Evolutionary conservation across 2,797 vertebrate genomes (phyloP), one percentile per base, ranked within the genome.

Genomic region (Steatocranus sp.): DNA sequence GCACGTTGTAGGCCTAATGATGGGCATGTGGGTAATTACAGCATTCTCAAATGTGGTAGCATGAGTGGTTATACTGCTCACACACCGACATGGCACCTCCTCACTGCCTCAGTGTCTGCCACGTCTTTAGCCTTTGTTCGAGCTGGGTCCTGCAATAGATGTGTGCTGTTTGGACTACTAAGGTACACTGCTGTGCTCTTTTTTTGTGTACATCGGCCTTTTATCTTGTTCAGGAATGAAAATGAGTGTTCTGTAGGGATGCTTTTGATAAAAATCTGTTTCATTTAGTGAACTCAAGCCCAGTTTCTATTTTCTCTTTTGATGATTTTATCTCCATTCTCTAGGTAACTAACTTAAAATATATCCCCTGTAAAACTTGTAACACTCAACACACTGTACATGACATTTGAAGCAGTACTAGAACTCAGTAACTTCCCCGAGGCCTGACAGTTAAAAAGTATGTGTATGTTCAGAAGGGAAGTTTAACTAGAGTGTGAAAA

Each of bases 1-100:
- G 76, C 66, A 32, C 78, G 74, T 83, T 84, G 80, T 53, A 38
- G 76, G 79, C 17, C 75, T 86, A 86, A 91, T 87, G 86, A 87
- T 76, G 78, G 83, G 74, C 78, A 76, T 79, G 84, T 68, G 78
- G 43, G 38, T 90, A 87, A 91, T 91, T 86, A 86, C 84, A 83
- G 89, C 53, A 79, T 78, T 74, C 76, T 81, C 46, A 51, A 74
- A 84, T 75, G 78, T 73, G 51, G 85, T 68, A 54, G 63, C 36
- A 58, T 43, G 20, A 82, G 56, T 46, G 56, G 74, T 79, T 75
- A 56, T 75, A 75, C 54, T 79, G 83, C 86, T 84, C 50, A 84
- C 63, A 80, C 14, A 75, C 87, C 86, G 86, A 91, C 80, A 77
- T 86, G 79, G 85, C 86, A 83, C 75, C 76, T 80, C 76, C 78